phyloP scores from a whole-genome alignment of 2,113 vertebrate genomes.

The Beaufortia kweichowensis region DNA sequence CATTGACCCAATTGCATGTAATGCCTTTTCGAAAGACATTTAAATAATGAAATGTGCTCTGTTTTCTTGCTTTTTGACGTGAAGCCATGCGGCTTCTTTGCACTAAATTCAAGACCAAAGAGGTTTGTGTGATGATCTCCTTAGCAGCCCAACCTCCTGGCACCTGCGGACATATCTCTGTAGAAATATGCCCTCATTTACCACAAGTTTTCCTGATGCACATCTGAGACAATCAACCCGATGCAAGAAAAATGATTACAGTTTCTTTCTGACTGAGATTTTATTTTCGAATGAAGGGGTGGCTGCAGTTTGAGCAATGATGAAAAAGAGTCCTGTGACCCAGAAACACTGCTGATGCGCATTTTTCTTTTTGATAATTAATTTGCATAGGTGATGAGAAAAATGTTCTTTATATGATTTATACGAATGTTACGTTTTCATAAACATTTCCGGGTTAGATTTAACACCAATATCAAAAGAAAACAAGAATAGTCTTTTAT shows the following conservation, averaged over 20 bases:
- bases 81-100: constrained; percentile 80
- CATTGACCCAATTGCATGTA: neutral
- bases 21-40: constrained; percentile 31
- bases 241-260: neutral
- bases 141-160: constrained; percentile 21
- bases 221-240: constrained; percentile 62
- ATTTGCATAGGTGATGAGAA: no score
- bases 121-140: constrained; percentile 82
- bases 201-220: neutral
- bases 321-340: no score
- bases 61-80: constrained; percentile 57
- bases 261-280: no score
- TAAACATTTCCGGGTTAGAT: no score
- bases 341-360: no score
- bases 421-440: no score
- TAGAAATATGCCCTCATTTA: constrained; percentile 7
- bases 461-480: no score
- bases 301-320: no score
- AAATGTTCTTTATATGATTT: no score
- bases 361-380: no score
- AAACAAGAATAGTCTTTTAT: no score
- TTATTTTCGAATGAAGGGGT: no score
- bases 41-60: constrained; percentile 61
- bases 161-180: neutral
- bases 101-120: constrained; percentile 88